These are phyloP conservation scores for Chaetorhynchus papuensis DNA, from an alignment of 2,113 vertebrate genomes.

Conservation along the genomic window DNA sequence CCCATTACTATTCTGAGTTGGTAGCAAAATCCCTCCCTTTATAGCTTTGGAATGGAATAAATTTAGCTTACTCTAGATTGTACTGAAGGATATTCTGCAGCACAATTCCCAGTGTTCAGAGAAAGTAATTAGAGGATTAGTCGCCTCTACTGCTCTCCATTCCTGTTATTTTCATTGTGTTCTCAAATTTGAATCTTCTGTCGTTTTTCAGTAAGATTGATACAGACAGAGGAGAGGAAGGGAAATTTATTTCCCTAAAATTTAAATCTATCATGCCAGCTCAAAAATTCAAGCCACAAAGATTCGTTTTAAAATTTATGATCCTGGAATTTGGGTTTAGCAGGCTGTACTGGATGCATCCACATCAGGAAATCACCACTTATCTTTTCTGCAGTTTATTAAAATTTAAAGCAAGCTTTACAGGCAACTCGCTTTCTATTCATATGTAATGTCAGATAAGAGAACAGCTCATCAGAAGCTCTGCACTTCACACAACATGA, in stretches of 20 bases:
- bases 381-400: conserved; percentile 16
- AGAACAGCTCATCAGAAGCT: neutral
- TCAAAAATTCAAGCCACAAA: conserved; percentile 12
- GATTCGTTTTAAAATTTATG: neutral
- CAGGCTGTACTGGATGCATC: neutral
- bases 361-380: neutral
- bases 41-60: conserved; percentile 29
- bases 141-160: neutral
- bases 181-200: neutral
- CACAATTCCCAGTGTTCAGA: conserved; percentile 47
- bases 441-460: neutral
- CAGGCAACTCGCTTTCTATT: conserved; percentile 21
- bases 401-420: conserved; percentile 52
- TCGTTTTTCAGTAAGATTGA: neutral
- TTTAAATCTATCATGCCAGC: neutral
- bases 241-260: conserved; percentile 1
- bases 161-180: conserved; percentile 28
- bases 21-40: conserved; percentile 37
- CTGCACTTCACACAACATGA: neutral
- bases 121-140: conserved; percentile 61
- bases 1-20: neutral
- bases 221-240: neutral
- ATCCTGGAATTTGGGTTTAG: neutral
- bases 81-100: conserved; percentile 28
- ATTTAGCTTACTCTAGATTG: conserved; percentile 14